These are phyloP conservation scores for Myotis daubentonii DNA, from an alignment of 2,797 vertebrate genomes.

Conservation along the genomic window DNA sequence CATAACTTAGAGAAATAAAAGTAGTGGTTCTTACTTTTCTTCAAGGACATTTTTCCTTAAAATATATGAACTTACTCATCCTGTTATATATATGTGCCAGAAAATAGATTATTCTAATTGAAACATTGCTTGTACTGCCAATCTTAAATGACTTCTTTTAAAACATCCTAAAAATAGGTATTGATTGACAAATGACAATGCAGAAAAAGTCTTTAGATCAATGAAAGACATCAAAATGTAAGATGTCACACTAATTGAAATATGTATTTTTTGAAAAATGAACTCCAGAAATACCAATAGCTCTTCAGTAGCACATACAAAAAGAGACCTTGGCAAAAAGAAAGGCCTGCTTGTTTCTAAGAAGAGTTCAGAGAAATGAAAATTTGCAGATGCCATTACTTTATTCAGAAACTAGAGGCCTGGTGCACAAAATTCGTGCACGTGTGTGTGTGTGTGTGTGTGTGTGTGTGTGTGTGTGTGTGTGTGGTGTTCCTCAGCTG, in stretches of 20 bases:
- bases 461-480: too few species aligned
- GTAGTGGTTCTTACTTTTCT: neutral
- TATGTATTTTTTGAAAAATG: conserved; percentile 31
- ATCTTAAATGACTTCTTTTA: conserved; percentile 57
- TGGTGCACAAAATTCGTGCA: too few species aligned
- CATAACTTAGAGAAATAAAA: conserved; percentile 12
- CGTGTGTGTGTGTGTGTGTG: too few species aligned
- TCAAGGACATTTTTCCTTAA: neutral
- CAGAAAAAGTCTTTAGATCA: conserved; percentile 35
- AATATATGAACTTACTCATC: conserved; percentile 9
- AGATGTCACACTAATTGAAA: neutral
- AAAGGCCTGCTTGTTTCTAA: neutral
- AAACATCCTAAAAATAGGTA: conserved; percentile 43
- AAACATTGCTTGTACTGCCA: conserved; percentile 40
- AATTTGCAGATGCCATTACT: neutral
- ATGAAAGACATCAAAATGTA: conserved; percentile 45
- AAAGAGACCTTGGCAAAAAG: neutral
- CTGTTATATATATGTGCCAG: neutral
- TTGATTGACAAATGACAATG: conserved; percentile 39
- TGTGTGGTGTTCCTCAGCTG: too few species aligned
- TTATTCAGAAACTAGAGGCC: neutral
- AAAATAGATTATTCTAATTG: conserved; percentile 50
- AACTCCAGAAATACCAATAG: neutral
- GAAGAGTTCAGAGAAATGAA: neutral
- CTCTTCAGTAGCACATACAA: neutral